These are phyloP conservation scores for Palloptera scutellata DNA, from an alignment of 2,888 invertebrate species.

Conservation along the genomic window DNA sequence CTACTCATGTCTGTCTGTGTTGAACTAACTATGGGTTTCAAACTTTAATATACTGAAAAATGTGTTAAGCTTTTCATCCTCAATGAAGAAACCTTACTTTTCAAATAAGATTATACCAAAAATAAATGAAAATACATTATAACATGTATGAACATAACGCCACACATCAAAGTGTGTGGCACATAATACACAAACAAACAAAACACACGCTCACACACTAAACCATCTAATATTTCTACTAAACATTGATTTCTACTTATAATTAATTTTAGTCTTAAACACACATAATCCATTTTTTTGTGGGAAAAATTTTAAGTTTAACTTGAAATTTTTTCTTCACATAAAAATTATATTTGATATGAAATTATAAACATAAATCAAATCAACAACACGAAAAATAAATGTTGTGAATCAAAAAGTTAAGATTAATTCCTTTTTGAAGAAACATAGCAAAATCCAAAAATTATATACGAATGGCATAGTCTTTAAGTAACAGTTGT, in stretches of 20 bases:
- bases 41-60: not conserved
- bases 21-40: constrained; percentile 47
- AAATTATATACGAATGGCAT: not conserved
- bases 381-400: too few relatives aligned
- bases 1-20: constrained; percentile 49
- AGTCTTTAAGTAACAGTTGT: too few relatives aligned
- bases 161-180: constrained; percentile 30
- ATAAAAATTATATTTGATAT: too few relatives aligned
- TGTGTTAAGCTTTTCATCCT: not conserved
- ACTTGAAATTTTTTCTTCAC: too few relatives aligned
- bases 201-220: not conserved
- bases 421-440: not conserved
- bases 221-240: not conserved
- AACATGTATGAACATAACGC: constrained; percentile 12
- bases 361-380: too few relatives aligned
- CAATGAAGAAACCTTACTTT: not conserved
- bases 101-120: constrained; percentile 10
- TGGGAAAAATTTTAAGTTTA: too few relatives aligned
- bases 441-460: not conserved
- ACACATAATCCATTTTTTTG: not conserved
- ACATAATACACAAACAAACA: constrained; percentile 25
- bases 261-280: not conserved
- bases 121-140: constrained; percentile 32
- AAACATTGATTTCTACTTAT: not conserved
- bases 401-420: too few relatives aligned